phyloP scores from a whole-genome alignment of 2,113 vertebrate species.

The Percina caprodes region DNA sequence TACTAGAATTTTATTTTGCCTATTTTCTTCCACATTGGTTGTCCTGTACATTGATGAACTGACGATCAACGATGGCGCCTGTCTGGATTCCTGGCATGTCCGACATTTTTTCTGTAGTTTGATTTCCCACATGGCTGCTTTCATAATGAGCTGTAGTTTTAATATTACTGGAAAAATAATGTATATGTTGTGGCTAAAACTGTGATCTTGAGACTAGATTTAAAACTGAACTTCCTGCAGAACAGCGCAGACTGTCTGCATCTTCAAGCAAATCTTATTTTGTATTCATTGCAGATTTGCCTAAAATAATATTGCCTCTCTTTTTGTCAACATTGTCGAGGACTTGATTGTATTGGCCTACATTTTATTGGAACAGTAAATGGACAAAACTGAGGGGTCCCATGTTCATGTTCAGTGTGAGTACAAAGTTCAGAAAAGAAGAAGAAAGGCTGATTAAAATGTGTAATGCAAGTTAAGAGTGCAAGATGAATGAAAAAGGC shows the following conservation, averaged over 20 bases:
- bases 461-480: neutral
- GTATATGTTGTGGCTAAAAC: neutral
- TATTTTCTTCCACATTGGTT: neutral
- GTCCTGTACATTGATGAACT: neutral
- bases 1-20: too few relatives aligned
- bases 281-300: neutral
- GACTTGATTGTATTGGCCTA: neutral
- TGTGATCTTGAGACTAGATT: neutral
- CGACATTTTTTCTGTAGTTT: neutral
- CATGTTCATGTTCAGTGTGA: neutral
- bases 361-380: slow-evolving; percentile 10
- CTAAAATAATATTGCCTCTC: neutral
- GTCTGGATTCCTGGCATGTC: neutral
- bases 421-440: too few relatives aligned
- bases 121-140: neutral
- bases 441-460: slow-evolving; percentile 20
- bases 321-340: neutral
- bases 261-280: neutral
- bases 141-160: neutral
- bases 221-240: neutral
- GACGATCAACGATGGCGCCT: neutral
- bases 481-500: slow-evolving; percentile 8
- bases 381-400: neutral
- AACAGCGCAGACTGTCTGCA: neutral
- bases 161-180: neutral